Evolutionary conservation across 2,113 vertebrate genomes (phyloP), one percentile per base, ranked within the genome.

Genomic region (Nesospiza acunhae): DNA sequence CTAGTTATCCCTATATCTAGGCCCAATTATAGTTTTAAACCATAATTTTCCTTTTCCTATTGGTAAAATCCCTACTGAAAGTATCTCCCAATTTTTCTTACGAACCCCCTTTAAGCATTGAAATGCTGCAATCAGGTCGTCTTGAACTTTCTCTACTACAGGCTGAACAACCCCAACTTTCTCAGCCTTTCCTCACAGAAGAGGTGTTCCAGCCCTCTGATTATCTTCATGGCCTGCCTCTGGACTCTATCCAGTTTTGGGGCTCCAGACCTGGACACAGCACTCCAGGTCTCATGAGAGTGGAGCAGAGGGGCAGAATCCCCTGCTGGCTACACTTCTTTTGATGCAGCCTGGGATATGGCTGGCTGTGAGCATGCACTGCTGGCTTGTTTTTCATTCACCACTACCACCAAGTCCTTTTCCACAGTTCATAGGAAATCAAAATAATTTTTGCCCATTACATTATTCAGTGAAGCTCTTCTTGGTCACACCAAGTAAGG

Each of bases 211-310:
- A 49, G 63, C 21, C 30, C 31, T 35, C 47, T 62, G 26, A 35
- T 62, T 10, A 63, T 37, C 18, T 30, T 49, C 0, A 2, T 62
- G 60, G 14, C 12, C 15, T 41, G 10, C 30, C 10, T 83, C 41
- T 90, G 37, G 30, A 74, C 4, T 11, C 1, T 3, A 14, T 84
- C 41, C n/a, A 90, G 16, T 13, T 9, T 26, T 66, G 44, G 28
- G 23, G 2, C 4, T 1, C 13, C 56, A 63, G 22, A 42, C 3
- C 7, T 60, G 59, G 21, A 62, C 0, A 2, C 17, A 56, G 10
- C 8, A 49, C n/a, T 70, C 2, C 39, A 55, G 56, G 20, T 72
- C 67, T 74, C 41, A 74, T 4, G 0, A 67, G 63, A 55, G 26
- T 2, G 1, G n/a, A 89, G 35, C 6, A 63, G 23, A 68, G 23